Percentiles rank a stretch among this genome's conserved stretches.
Conservation (phyloP, 2,888 invertebrate species). For the Gibbula magus region DNA sequence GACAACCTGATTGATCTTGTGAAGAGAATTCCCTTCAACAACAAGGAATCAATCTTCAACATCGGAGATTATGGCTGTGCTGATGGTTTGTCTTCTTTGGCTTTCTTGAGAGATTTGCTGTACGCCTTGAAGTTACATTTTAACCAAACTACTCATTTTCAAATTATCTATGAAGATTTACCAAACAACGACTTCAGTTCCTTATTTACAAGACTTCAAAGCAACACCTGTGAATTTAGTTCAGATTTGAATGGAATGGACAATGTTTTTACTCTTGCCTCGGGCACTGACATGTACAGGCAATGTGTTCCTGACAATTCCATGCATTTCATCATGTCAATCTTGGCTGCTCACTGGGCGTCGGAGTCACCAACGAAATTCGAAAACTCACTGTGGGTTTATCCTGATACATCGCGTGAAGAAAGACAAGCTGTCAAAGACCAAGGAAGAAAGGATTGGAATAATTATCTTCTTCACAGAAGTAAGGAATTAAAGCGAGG, state of each 20-base stretch:
- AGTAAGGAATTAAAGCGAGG: neutral
- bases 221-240: neutral
- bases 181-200: neutral
- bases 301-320: neutral
- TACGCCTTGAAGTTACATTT: neutral
- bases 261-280: neutral
- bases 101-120: neutral
- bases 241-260: neutral
- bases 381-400: neutral
- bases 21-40: neutral
- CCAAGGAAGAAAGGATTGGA: neutral
- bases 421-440: neutral
- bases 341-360: neutral
- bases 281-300: neutral
- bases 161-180: neutral
- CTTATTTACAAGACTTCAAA: neutral
- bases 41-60: neutral
- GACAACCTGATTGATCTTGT: neutral
- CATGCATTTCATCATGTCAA: neutral
- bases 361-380: neutral
- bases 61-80: neutral
- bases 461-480: neutral
- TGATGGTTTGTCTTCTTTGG: neutral
- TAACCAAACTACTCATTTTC: neutral
- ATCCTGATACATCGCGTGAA: neutral